phyloP scores from a whole-genome alignment of 2,888 invertebrate genomes.

The Phengaris arion region DNA sequence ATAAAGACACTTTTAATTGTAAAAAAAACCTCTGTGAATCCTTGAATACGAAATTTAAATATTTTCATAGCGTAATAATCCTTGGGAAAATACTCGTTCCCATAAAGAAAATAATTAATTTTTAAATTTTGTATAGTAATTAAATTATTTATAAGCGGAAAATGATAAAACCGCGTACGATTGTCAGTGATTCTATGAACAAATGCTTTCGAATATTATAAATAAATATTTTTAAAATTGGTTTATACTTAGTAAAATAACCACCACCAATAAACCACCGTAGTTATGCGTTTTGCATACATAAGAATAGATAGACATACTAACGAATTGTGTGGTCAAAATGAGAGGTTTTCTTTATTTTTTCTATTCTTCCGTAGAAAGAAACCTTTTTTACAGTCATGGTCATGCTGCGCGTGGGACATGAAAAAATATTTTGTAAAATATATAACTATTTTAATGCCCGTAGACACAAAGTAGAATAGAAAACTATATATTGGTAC shows the following conservation, averaged over 20 bases:
- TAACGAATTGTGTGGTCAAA: too few relatives aligned
- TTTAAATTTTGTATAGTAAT: constrained; percentile 4
- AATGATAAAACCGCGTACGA: neutral
- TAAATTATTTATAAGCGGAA: constrained; percentile 19
- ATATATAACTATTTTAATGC: neutral
- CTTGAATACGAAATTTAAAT: constrained; percentile 23
- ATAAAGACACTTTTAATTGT: constrained; percentile 10
- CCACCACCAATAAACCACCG: too few relatives aligned
- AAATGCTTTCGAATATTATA: neutral
- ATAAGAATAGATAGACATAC: too few relatives aligned
- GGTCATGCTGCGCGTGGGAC: too few relatives aligned
- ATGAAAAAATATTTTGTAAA: neutral
- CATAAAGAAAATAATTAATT: constrained; percentile 23
- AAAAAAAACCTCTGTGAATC: constrained; percentile 13
- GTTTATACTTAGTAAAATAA: too few relatives aligned
- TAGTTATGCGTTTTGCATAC: too few relatives aligned
- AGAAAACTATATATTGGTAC: too few relatives aligned
- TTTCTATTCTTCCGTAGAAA: too few relatives aligned
- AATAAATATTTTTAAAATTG: neutral
- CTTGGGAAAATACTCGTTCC: constrained; percentile 27
- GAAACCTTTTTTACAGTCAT: too few relatives aligned
- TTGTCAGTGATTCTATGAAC: neutral
- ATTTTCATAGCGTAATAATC: constrained; percentile 23
- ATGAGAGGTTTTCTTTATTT: too few relatives aligned
- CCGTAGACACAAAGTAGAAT: too few relatives aligned